Percentiles rank a stretch among this genome's conserved stretches.
phyloP scores from a whole-genome alignment of 2,888 invertebrate species.

The Eremobia ochroleuca region DNA sequence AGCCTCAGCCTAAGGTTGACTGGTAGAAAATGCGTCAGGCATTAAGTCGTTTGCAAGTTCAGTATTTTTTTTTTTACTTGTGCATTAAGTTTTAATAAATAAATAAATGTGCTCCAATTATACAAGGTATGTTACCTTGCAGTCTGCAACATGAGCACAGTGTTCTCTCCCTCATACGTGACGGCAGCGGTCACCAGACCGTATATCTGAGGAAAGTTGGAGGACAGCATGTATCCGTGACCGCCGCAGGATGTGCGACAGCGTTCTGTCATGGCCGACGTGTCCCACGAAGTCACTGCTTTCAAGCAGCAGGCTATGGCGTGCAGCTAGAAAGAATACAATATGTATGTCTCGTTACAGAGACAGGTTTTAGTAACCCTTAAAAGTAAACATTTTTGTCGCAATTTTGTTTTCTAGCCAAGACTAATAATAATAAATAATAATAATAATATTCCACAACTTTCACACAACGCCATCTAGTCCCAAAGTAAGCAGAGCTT shows the following conservation, averaged over 20 bases:
- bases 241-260: constrained; percentile 98
- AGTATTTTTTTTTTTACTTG: too few species aligned
- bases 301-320: constrained; percentile 97
- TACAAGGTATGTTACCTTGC: constrained; percentile 90
- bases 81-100: too few species aligned
- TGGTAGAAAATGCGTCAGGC: too few species aligned
- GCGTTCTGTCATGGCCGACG: constrained; percentile 94
- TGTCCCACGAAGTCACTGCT: constrained; percentile 95
- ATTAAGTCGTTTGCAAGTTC: too few species aligned
- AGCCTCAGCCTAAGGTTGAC: too few species aligned
- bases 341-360: background rate
- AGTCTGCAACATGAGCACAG: constrained; percentile 97
- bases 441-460: too few species aligned
- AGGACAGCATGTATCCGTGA: constrained; percentile 97
- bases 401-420: background rate
- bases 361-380: background rate
- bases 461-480: too few species aligned
- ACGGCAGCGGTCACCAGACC: constrained; percentile 95
- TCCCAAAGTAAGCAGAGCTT: too few species aligned
- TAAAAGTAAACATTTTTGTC: background rate
- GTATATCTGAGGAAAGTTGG: constrained; percentile 96
- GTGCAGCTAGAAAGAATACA: constrained; percentile 92
- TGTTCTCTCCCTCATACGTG: constrained; percentile 99
- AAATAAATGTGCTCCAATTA: background rate
- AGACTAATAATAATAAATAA: too few species aligned